Evolutionary conservation across 2,797 vertebrate species (phyloP).

Genomic region (Phaenicophaeus curvirostris): DNA sequence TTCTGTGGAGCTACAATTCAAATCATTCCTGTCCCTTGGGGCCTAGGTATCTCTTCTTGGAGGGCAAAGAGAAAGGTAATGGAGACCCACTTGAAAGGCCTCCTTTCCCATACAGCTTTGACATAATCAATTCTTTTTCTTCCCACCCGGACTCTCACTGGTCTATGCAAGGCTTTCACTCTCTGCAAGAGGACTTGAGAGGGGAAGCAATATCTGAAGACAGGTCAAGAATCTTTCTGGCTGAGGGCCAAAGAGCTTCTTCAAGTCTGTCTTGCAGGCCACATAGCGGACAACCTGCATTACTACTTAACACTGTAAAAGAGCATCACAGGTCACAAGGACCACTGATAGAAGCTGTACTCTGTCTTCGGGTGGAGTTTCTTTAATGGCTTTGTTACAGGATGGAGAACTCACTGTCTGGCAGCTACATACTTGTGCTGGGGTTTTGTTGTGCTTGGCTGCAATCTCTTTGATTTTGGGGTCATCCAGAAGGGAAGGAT

Average conservation of each 20-base stretch:
- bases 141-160: background rate
- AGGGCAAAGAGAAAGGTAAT: background rate
- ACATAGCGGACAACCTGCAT: background rate
- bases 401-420: background rate
- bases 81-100: background rate
- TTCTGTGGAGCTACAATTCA: background rate
- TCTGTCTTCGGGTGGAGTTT: background rate
- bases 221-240: background rate
- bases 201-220: background rate
- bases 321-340: background rate
- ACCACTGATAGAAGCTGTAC: background rate
- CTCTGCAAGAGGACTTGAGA: background rate
- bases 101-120: background rate
- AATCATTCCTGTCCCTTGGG: background rate
- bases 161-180: background rate
- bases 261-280: background rate
- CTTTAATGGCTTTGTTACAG: background rate
- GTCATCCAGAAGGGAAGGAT: constrained; percentile 19
- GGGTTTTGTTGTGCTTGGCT: constrained; percentile 76
- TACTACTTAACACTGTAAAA: background rate
- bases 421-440: constrained; percentile 17
- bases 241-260: background rate
- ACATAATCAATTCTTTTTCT: background rate
- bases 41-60: background rate
- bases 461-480: constrained; percentile 84